Evolutionary conservation across 2,113 vertebrate species (phyloP).

Genomic region (Numida meleagris): DNA sequence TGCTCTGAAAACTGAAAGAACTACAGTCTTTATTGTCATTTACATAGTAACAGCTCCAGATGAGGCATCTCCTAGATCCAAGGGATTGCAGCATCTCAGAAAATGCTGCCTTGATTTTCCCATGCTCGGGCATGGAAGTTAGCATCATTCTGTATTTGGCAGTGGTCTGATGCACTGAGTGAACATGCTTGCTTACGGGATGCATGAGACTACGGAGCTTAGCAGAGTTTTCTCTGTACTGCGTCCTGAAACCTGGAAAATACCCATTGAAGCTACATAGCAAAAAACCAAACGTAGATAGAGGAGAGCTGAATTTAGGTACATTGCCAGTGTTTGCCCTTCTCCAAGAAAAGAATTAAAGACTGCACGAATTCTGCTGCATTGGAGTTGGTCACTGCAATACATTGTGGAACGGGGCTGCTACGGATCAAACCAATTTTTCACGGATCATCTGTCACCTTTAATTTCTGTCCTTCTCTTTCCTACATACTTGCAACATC

Average conservation of each 20-base stretch:
- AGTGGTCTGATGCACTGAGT: background rate
- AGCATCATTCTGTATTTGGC: background rate
- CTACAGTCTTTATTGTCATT: background rate
- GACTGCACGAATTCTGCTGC: background rate
- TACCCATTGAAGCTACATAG: background rate
- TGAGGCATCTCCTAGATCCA: background rate
- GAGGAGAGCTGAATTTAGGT: background rate
- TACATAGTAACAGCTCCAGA: background rate
- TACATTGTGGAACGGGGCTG: background rate
- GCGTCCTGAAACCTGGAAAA: background rate
- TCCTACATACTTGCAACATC: background rate
- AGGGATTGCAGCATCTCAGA: background rate
- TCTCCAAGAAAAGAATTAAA: background rate
- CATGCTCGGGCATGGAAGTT: background rate
- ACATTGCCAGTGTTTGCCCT: background rate
- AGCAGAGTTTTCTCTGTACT: background rate
- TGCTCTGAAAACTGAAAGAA: background rate
- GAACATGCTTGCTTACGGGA: background rate
- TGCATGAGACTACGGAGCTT: background rate
- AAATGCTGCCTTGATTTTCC: background rate
- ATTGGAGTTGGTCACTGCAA: background rate
- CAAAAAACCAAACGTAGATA: background rate
- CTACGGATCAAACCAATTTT: background rate
- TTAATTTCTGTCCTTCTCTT: background rate
- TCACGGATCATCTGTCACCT: background rate